Conservation (phyloP, 2,888 invertebrate species). For the Galerucella calmariensis region DNA sequence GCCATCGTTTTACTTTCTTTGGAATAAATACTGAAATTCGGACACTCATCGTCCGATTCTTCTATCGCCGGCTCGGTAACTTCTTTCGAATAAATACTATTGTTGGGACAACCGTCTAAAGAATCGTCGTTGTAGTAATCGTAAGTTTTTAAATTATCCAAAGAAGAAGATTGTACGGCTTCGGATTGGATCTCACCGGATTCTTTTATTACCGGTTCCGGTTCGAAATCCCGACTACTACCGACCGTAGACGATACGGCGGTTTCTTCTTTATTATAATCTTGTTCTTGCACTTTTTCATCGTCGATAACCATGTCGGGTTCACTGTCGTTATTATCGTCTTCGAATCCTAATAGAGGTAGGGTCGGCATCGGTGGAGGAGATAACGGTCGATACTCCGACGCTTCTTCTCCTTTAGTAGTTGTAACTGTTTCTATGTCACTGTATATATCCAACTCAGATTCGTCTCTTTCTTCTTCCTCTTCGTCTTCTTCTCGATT, state of each 20-base stretch:
- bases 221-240: constrained; percentile 33
- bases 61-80: constrained; percentile 65
- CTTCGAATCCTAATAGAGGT: constrained; percentile 61
- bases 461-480: constrained; percentile 56
- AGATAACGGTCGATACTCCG: constrained; percentile 36
- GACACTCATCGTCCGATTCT: constrained; percentile 76
- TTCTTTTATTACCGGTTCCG: not conserved
- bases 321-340: constrained; percentile 66
- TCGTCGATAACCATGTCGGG: constrained; percentile 70
- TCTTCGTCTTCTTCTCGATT: constrained; percentile 46
- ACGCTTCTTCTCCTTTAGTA: constrained; percentile 58
- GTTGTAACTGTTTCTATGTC: constrained; percentile 67
- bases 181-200: constrained; percentile 54
- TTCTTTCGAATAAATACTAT: constrained; percentile 83
- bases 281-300: constrained; percentile 56
- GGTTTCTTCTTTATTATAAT: constrained; percentile 51
- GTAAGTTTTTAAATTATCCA: constrained; percentile 39
- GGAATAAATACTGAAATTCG: constrained; percentile 88
- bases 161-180: constrained; percentile 55
- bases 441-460: constrained; percentile 72
- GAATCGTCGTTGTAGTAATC: constrained; percentile 48
- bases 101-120: constrained; percentile 79
- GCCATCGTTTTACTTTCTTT: constrained; percentile 82
- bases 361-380: constrained; percentile 39
- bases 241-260: constrained; percentile 53